These are phyloP conservation scores for Psix sp. DNA, from an alignment of 1,140 invertebrate species.

Conservation along the genomic window DNA sequence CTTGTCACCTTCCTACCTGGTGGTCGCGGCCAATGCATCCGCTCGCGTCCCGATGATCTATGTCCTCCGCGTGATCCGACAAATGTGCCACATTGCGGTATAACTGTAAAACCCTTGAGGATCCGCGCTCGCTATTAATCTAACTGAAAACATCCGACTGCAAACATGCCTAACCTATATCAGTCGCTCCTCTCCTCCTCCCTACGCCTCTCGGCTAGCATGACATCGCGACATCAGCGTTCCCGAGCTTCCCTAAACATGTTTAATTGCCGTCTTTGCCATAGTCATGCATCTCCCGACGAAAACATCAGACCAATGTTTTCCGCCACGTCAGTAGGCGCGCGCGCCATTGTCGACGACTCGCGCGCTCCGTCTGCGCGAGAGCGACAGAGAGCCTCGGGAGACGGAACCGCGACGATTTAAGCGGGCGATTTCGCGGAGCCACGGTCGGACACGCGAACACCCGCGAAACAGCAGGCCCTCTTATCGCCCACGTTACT, in stretches of 20 bases:
- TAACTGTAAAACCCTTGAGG: slow-evolving; percentile 78
- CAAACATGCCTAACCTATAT: neutral
- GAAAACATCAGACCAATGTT: no score
- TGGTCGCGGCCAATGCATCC: no score
- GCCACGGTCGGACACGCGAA: no score
- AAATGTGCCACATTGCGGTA: slow-evolving; percentile 78
- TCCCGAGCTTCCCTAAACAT: no score
- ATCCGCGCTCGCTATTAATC: slow-evolving; percentile 75
- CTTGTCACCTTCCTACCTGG: no score
- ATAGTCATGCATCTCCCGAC: no score
- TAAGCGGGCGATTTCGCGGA: neutral
- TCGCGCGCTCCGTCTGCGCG: neutral
- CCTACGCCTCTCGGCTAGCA: no score
- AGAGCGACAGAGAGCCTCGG: neutral
- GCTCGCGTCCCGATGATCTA: slow-evolving; percentile 66
- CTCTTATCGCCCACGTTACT: slow-evolving; percentile 64
- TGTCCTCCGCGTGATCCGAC: slow-evolving; percentile 74
- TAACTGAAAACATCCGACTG: slow-evolving; percentile 72
- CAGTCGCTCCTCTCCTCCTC: no score
- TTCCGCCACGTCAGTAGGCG: slow-evolving; percentile 1
- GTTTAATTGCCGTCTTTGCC: no score
- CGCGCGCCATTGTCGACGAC: slow-evolving; percentile 1
- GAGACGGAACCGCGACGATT: neutral
- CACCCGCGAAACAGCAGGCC: no score
- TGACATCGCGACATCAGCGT: no score